These are phyloP conservation scores for Eubasilissa regina DNA, from an alignment of 1,140 invertebrate genomes.

Conservation along the genomic window DNA sequence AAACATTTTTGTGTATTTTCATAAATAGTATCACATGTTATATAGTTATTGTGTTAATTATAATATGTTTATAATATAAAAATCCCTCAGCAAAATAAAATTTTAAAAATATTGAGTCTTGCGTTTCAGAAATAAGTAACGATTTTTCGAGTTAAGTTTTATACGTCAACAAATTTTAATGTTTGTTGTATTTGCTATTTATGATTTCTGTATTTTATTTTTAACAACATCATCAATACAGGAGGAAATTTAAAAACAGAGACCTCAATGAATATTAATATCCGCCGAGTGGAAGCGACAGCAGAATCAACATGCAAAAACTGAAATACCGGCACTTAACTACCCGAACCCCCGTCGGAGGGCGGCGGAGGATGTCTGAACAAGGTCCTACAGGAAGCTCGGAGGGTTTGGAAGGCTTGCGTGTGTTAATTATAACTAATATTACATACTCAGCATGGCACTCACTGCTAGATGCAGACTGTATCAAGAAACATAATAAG, in stretches of 20 bases:
- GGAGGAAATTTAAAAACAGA: constrained; percentile 50
- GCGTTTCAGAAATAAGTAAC: too few species aligned
- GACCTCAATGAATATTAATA: constrained; percentile 53
- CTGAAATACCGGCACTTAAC: constrained; percentile 32
- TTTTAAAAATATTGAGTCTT: too few species aligned
- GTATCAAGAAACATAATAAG: not conserved
- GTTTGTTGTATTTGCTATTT: not conserved
- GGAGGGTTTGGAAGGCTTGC: constrained; percentile 25
- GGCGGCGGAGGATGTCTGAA: constrained; percentile 43
- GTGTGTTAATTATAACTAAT: constrained; percentile 49
- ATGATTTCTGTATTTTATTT: not conserved
- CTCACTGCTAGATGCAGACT: not conserved
- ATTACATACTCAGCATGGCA: constrained; percentile 4
- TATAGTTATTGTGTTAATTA: too few species aligned
- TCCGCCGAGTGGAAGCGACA: constrained; percentile 2
- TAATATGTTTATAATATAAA: too few species aligned
- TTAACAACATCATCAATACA: constrained; percentile 16
- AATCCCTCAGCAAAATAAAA: too few species aligned
- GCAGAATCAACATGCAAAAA: constrained; percentile 51
- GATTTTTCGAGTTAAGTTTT: too few species aligned
- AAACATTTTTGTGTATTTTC: too few species aligned
- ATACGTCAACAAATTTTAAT: not conserved
- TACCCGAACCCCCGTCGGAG: constrained; percentile 20
- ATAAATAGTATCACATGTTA: too few species aligned
- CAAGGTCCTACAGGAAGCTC: not conserved